Conservation (phyloP, 2,113 vertebrate genomes). For the Chelonoidis abingdonii region DNA sequence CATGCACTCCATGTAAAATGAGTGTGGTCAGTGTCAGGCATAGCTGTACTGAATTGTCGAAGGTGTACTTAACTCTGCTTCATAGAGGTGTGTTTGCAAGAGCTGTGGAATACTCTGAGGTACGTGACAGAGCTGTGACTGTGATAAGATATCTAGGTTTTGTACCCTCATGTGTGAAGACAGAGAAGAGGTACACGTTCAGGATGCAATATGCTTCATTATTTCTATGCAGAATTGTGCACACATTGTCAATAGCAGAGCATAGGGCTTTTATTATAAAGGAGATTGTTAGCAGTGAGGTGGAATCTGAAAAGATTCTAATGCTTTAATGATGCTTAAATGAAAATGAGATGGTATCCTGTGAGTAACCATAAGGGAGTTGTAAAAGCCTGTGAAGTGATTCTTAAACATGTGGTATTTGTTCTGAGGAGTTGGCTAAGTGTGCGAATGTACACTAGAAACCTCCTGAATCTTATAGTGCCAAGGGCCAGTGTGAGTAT, state of each 20-base stretch:
- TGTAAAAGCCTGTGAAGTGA: background rate
- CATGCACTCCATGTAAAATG: background rate
- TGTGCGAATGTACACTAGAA: too few relatives aligned
- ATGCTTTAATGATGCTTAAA: background rate
- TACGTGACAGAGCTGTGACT: background rate
- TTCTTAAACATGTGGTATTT: too few relatives aligned
- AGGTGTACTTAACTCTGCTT: background rate
- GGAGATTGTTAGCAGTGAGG: background rate
- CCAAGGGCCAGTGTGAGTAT: too few relatives aligned
- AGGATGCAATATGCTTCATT: background rate
- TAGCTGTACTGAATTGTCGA: background rate
- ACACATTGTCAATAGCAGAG: background rate
- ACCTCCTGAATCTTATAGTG: too few relatives aligned
- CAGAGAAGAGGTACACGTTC: background rate
- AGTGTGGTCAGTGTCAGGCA: background rate
- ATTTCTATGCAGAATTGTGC: background rate
- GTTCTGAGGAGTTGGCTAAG: too few relatives aligned
- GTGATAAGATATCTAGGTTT: background rate
- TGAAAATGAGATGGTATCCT: background rate
- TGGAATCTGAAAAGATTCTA: background rate
- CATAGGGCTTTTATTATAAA: background rate
- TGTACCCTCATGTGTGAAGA: background rate
- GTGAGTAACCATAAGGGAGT: background rate
- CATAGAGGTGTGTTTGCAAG: background rate
- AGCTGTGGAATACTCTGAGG: background rate